Evolutionary conservation across 2,888 invertebrate genomes (phyloP).

Genomic region (Mylabris sibirica): DNA sequence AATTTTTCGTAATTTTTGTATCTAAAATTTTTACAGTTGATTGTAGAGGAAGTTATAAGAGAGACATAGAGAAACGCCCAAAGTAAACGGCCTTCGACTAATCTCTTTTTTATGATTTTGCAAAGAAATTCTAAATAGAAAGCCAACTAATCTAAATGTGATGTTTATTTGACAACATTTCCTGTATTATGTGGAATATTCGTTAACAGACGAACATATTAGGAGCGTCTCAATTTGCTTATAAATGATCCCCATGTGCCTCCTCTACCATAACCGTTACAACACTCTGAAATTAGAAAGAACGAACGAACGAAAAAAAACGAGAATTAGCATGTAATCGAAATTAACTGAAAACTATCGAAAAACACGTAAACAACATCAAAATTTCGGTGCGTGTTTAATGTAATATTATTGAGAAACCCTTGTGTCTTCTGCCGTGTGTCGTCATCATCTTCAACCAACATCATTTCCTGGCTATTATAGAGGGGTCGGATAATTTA

Average conservation of each 20-base stretch:
- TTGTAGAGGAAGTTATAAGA: not conserved
- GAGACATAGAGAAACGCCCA: not conserved
- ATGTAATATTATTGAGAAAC: not conserved
- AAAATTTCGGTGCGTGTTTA: conserved; percentile 1
- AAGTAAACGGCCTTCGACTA: conserved; percentile 13
- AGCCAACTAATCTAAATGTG: not conserved
- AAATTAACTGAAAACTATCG: not conserved
- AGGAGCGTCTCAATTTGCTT: not conserved
- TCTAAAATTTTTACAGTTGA: not conserved
- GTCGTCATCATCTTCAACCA: not conserved
- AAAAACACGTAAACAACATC: not conserved
- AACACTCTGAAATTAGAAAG: not conserved
- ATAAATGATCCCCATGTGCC: not conserved
- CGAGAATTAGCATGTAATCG: not conserved
- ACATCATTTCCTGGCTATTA: conserved; percentile 3
- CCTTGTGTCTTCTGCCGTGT: not conserved
- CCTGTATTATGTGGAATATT: not conserved
- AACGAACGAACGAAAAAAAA: not conserved
- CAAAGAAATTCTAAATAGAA: not conserved
- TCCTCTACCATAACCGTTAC: not conserved
- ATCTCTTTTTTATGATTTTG: conserved; percentile 9
- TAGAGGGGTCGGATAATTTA: conserved; percentile 4
- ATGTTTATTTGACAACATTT: not conserved
- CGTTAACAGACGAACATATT: not conserved
- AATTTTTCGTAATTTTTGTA: conserved; percentile 16